Percentiles rank a stretch among this genome's conserved stretches.
Evolutionary conservation across 1,140 invertebrate genomes (phyloP).

Genomic region (Lasaia peninsularis): DNA sequence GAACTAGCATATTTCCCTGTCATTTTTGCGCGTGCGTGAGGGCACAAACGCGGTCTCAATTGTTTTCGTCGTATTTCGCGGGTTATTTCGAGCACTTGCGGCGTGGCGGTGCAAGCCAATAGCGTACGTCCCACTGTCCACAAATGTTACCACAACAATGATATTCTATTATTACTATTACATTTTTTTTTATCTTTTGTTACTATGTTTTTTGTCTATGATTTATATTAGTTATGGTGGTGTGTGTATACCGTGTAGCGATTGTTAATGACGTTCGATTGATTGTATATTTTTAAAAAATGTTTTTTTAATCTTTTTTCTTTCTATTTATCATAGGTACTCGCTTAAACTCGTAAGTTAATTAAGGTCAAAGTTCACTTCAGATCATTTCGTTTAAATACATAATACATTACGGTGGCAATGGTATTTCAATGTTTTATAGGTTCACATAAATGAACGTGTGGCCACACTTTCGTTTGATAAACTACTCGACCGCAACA

Average conservation of each 20-base stretch:
- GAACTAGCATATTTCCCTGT: constrained; percentile 56
- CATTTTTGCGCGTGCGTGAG: constrained; percentile 64
- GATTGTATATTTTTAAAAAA: too few species aligned
- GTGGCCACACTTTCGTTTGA: not conserved
- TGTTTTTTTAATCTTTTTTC: too few species aligned
- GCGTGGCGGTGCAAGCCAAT: constrained; percentile 46
- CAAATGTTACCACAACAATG: constrained; percentile 47
- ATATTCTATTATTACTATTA: constrained; percentile 40
- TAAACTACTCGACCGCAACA: not conserved
- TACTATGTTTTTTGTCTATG: too few species aligned
- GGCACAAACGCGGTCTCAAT: constrained; percentile 64
- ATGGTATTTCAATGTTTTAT: not conserved
- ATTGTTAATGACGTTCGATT: too few species aligned
- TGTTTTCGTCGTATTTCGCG: constrained; percentile 74
- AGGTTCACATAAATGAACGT: not conserved
- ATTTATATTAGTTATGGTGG: too few species aligned
- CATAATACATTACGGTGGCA: too few species aligned
- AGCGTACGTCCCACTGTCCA: constrained; percentile 50
- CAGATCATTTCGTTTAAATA: too few species aligned
- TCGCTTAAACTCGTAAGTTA: too few species aligned
- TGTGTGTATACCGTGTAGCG: too few species aligned
- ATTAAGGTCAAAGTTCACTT: too few species aligned
- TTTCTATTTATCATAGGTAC: too few species aligned
- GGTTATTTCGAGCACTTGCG: constrained; percentile 65
- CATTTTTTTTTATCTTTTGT: too few species aligned